Evolutionary conservation across 2,888 invertebrate genomes (phyloP), one percentile per base, ranked within the genome.

Genomic region (Sesia bembeciformis): DNA sequence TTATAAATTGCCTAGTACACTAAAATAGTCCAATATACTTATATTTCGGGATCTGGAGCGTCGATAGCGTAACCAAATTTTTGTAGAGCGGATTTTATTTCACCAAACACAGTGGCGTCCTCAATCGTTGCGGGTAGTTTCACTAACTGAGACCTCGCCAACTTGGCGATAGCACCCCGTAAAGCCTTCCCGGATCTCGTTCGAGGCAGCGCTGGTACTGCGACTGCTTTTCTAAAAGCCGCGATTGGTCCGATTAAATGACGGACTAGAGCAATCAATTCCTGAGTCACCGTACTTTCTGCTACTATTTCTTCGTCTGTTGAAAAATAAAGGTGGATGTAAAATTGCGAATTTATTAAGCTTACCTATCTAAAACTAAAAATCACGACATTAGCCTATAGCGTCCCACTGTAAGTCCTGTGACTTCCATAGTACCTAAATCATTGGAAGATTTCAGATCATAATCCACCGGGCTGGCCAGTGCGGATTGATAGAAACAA

Each of bases 51-150:
- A 69, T 94, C 94, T 0, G 94, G 93, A 0, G 94, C 94, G 54
- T 91, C 90, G 73, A 91, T 91, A 1, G 95, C 95, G 66, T 93
- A 95, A 0, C 95, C 96, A 58, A 93, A 82, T 69, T 93, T 93
- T 72, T 95, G 94, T 57, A 97, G 84, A 0, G 93, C 94, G 6
- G 88, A 76, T 72, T 94, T 94, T 63, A 97, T 94, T 72, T 94
- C 94, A 5, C 88, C 91, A 71, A 95, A 97, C 5, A 97, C 96
- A 43, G 91, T 91, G 4, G 95, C 92, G 81, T 97, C 97, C 76
- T 98, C 97, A 60, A 97, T 95, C 5, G 97, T 97, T 3, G 95
- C 93, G 53, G 97, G 91, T 69, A 97, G 92, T 83, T 94, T 93
- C 6, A 96, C 93, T 39, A 91, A 84, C 74, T 96, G 94, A 42